A percentile compares a stretch with the other conserved stretches of the same genome.
Conservation (phyloP, 2,797 vertebrate genomes). For the Cryptoprocta ferox region DNA sequence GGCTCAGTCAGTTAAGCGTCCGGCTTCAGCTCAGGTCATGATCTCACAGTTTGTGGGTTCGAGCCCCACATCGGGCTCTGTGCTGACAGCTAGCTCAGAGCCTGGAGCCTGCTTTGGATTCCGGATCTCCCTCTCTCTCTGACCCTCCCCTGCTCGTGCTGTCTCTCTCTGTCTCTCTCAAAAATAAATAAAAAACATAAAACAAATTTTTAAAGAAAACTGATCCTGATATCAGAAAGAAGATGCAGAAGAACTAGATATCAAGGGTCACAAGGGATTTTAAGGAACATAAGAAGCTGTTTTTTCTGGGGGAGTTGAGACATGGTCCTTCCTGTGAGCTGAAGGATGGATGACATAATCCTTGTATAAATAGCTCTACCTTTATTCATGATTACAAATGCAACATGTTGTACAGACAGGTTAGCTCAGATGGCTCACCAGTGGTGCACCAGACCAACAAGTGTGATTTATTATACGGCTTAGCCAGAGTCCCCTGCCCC, state of each 20-base stretch:
- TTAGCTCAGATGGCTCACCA: background rate
- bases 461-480: background rate
- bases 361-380: background rate
- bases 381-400: background rate
- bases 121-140: no score
- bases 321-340: background rate
- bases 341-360: background rate
- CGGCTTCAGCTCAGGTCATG: no score
- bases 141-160: no score
- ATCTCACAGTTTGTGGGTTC: no score
- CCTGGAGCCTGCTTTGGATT: no score
- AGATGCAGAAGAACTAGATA: background rate
- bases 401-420: background rate
- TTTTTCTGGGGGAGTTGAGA: background rate
- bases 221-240: background rate
- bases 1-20: no score
- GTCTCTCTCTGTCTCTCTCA: no score
- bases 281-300: background rate
- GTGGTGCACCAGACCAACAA: background rate
- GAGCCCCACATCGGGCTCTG: no score
- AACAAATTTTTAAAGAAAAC: no score
- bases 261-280: background rate
- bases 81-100: no score
- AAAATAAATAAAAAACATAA: no score
- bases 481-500: accelerated